phyloP scores from a whole-genome alignment of 2,113 vertebrate genomes.

The Xenopus tropicalis region DNA sequence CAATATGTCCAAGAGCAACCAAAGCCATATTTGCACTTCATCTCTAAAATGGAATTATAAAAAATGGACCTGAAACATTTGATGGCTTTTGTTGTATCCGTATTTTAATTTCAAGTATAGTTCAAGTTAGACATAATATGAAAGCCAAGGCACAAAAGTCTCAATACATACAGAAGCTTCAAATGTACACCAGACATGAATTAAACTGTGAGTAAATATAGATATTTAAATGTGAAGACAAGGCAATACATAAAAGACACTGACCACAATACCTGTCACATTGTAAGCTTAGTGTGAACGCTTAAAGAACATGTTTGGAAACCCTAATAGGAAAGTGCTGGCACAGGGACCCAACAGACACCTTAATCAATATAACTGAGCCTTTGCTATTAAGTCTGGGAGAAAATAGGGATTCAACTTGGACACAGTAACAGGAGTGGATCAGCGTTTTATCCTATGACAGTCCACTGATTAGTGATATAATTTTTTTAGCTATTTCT shows the following conservation, averaged over 20 bases:
- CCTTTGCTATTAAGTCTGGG: too few species aligned
- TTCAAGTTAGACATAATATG: conserved; percentile 29
- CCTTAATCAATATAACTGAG: too few species aligned
- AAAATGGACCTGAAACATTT: too few species aligned
- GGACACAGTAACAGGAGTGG: too few species aligned
- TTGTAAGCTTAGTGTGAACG: neutral
- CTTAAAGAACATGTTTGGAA: neutral
- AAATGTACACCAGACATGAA: conserved; percentile 24
- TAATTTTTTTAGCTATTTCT: too few species aligned
- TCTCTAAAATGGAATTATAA: too few species aligned
- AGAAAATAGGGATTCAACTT: too few species aligned
- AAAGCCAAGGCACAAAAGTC: conserved; percentile 41
- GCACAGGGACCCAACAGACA: neutral
- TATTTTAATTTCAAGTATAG: conserved; percentile 33
- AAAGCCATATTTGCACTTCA: too few species aligned
- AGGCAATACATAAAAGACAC: neutral
- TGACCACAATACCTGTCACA: neutral
- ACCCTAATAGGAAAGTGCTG: neutral
- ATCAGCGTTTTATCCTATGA: too few species aligned
- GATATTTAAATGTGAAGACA: neutral
- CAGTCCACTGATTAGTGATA: too few species aligned
- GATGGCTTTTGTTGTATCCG: too few species aligned
- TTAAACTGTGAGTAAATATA: conserved; percentile 24
- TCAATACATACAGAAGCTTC: conserved; percentile 24
- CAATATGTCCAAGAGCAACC: too few species aligned